These are phyloP conservation scores for Rhipidura dahli DNA, from an alignment of 2,113 vertebrate species.

Conservation along the genomic window DNA sequence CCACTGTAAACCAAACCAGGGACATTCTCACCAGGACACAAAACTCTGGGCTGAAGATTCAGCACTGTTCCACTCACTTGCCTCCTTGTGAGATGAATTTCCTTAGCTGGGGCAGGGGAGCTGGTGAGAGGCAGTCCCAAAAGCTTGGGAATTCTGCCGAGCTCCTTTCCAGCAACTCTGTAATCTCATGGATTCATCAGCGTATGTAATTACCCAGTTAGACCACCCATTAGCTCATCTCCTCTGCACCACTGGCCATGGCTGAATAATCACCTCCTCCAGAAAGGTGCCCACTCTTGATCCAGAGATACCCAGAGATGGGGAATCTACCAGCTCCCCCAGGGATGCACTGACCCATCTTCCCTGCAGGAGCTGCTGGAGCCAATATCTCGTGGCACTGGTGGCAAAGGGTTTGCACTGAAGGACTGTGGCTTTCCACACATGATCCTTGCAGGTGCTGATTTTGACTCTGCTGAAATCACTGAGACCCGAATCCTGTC, in stretches of 20 bases:
- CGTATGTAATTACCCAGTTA: fast-evolving
- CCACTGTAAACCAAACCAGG: background rate
- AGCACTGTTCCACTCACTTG: background rate
- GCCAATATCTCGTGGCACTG: fast-evolving
- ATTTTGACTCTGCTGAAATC: background rate
- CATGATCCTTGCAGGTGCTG: background rate
- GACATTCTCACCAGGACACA: background rate
- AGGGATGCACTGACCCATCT: background rate
- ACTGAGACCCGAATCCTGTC: background rate
- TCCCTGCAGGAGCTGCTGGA: background rate
- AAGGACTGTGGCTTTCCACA: background rate
- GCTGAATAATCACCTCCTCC: background rate
- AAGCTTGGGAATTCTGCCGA: background rate
- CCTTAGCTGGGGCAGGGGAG: background rate
- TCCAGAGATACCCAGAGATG: background rate
- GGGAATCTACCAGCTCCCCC: background rate
- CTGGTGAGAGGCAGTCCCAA: background rate
- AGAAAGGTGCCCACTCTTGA: background rate
- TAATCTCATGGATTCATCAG: background rate
- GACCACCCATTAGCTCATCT: background rate
- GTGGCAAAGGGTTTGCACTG: background rate
- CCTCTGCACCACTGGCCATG: background rate
- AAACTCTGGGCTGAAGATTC: background rate
- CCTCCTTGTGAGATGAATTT: background rate
- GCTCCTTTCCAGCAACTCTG: background rate